Base-by-base conservation (phyloP, 2,797 vertebrate genomes). In the Ciconia nigra region DNA sequence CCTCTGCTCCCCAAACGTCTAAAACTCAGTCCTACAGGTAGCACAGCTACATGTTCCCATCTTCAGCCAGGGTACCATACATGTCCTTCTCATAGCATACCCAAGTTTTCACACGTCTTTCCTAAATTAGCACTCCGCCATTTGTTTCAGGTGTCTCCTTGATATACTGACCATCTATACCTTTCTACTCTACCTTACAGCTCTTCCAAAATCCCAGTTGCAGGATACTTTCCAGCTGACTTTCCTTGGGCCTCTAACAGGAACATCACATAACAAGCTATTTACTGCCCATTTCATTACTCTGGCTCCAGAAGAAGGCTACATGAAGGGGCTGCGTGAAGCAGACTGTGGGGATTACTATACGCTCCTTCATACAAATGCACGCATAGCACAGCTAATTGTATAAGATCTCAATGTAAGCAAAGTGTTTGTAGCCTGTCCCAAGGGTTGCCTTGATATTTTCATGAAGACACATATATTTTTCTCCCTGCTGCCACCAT, bases 241-340 rank as follows among this genome's bases (percentile, higher is more conserved):
- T 22, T 28, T 31, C 47, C 59, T 73, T 7, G 18, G 19, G 14
- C 26, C 15, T 81, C 11, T 15, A 18, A 28, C 19, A 51, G 37
- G 25, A 65, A 10, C 46, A 65, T 22, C 57, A 42, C 28, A 5
- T 17, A 7, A 13, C 10, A 18, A 73, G 33, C 39, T 39, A 16
- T 35, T 59, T 29, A 29, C 39, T 29, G 44, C 80, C 52, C n/a
- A 16, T 14, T 46, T 28, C 41, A 24, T 46, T 35, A 28, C 39
- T 47, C 35, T 5, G 26, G 63, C 49, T 62, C 54, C 55, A 61
- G 49, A 47, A 54, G n/a, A 8, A 15, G 58, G 46, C 35, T 49
- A 55, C 3, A 4, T 1, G 4, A 47, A 14, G 11, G 31, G 17
- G 25, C 29, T 37, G 2, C 5, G 17, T 2, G 17, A 44, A 71